Evolutionary conservation across 2,797 vertebrate genomes (phyloP).

Genomic region (Bradypus variegatus): DNA sequence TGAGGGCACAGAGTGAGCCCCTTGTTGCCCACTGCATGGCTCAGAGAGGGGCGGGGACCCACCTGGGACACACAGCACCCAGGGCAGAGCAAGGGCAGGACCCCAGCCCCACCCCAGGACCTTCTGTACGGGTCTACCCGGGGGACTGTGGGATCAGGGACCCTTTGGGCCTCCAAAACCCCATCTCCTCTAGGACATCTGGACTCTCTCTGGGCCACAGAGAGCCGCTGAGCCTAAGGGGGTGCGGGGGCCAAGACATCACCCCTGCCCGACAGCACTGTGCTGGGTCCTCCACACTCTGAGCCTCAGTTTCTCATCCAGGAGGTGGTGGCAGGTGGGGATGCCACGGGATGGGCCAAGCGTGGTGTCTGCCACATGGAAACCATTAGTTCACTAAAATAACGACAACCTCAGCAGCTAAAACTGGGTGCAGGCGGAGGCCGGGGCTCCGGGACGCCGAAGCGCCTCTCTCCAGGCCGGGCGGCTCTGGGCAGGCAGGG

Average conservation of each 20-base stretch:
- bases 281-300: background rate
- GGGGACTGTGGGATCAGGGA: background rate
- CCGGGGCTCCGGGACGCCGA: background rate
- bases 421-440: accelerated
- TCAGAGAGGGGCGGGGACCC: background rate
- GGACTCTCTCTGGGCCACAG: background rate
- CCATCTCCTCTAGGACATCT: background rate
- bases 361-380: too few relatives aligned
- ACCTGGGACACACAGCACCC: background rate
- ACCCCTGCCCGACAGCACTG: too few relatives aligned
- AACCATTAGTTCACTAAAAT: background rate
- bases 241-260: too few relatives aligned
- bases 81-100: background rate
- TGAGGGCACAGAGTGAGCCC: background rate
- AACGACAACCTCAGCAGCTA: background rate
- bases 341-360: background rate
- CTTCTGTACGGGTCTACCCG: background rate
- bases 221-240: background rate
- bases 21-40: background rate
- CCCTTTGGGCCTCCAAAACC: background rate
- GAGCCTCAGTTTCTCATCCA: background rate
- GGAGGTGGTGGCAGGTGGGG: background rate
- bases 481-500: too few relatives aligned
- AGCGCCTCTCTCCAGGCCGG: background rate
- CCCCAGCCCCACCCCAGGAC: background rate